Evolutionary conservation across 2,888 invertebrate species (phyloP).

Genomic region (Brenthis ino): DNA sequence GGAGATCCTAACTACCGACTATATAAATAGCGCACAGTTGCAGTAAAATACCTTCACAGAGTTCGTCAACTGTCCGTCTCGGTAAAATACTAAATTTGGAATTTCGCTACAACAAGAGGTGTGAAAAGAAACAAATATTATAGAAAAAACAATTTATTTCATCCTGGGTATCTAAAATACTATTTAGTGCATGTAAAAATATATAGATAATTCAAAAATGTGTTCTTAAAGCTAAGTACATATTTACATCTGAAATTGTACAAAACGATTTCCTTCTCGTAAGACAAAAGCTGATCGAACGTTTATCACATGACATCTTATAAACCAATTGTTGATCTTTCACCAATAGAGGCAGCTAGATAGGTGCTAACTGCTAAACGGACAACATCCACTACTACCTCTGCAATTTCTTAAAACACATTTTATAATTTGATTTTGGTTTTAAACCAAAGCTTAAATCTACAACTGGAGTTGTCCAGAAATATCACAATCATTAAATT

Average conservation of each 20-base stretch:
- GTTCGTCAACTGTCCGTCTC: too few species aligned
- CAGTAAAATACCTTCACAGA: too few species aligned
- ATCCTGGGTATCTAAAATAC: conserved; percentile 57
- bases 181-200: conserved; percentile 64
- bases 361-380: too few species aligned
- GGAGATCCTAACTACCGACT: too few species aligned
- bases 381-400: too few species aligned
- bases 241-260: conserved; percentile 22
- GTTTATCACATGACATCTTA: conserved; percentile 7
- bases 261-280: conserved; percentile 2
- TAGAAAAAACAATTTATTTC: conserved; percentile 41
- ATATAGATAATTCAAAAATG: conserved; percentile 44
- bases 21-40: too few species aligned
- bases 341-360: conserved; percentile 2
- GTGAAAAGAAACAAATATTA: conserved; percentile 27
- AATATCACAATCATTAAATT: conserved; percentile 55
- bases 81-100: too few species aligned
- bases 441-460: conserved; percentile 56
- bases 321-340: neutral
- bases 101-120: neutral
- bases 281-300: neutral
- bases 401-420: too few species aligned
- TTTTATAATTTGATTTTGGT: conserved; percentile 45
- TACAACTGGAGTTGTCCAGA: conserved; percentile 51
- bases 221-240: conserved; percentile 34